phyloP scores from a whole-genome alignment of 2,888 invertebrate species.

The Embidobia sp. region DNA sequence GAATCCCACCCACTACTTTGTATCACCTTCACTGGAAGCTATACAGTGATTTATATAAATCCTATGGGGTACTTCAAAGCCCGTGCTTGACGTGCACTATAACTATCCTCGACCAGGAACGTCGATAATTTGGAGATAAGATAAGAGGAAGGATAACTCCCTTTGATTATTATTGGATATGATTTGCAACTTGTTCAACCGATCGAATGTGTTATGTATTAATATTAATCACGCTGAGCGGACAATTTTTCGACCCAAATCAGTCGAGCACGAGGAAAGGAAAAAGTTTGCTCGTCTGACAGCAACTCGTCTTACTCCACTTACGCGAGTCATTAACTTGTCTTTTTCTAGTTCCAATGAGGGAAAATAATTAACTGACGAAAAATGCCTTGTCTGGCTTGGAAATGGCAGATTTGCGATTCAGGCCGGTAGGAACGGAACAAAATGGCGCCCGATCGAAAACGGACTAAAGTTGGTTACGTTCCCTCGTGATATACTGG shows the following conservation, averaged over 20 bases:
- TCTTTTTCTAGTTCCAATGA: too few species aligned
- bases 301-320: too few species aligned
- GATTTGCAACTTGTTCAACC: slow-evolving; percentile 41
- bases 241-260: too few species aligned
- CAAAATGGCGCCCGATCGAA: not conserved
- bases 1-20: slow-evolving; percentile 59
- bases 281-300: too few species aligned
- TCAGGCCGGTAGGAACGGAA: too few species aligned
- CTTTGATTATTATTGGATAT: slow-evolving; percentile 38
- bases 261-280: too few species aligned
- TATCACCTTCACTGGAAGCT: slow-evolving; percentile 59
- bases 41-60: slow-evolving; percentile 55
- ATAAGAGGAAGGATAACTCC: slow-evolving; percentile 42
- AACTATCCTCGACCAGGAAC: slow-evolving; percentile 40
- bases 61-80: slow-evolving; percentile 43
- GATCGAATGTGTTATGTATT: slow-evolving; percentile 12
- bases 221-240: slow-evolving; percentile 34
- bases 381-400: too few species aligned
- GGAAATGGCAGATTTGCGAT: too few species aligned
- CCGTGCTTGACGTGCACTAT: slow-evolving; percentile 39
- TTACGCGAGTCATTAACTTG: too few species aligned
- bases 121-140: slow-evolving; percentile 47
- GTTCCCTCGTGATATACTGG: slow-evolving; percentile 7
- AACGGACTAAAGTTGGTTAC: slow-evolving; percentile 5
- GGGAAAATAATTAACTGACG: too few species aligned